Evolutionary conservation across 2,113 vertebrate genomes (phyloP).

Genomic region (Semnornis frantzii): DNA sequence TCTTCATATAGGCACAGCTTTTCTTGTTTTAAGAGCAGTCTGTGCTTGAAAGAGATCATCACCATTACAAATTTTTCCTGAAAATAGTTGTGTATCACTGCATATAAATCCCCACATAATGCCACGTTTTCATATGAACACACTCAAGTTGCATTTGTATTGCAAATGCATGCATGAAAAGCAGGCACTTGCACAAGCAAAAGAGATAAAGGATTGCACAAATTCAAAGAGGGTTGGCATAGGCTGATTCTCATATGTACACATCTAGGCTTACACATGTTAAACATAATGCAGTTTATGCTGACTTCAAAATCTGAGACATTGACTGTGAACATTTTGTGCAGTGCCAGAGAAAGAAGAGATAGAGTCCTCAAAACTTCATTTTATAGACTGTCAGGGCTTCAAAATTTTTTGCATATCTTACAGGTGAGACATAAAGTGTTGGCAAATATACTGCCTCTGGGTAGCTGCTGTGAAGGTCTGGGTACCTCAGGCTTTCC

Average conservation of each 20-base stretch:
- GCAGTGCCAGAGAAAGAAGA: not conserved
- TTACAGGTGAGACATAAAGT: not conserved
- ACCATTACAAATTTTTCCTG: not conserved
- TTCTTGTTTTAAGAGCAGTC: slow-evolving; percentile 18
- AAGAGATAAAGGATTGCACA: slow-evolving; percentile 2
- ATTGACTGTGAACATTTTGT: not conserved
- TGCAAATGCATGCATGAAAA: slow-evolving; percentile 54
- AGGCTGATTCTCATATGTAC: not conserved
- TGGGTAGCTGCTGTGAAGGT: not conserved
- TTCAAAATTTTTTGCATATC: not conserved
- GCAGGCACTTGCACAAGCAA: slow-evolving; percentile 10
- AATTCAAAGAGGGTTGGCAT: not conserved
- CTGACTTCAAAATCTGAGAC: not conserved
- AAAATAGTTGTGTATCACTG: slow-evolving; percentile 7
- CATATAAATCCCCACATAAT: slow-evolving; percentile 22
- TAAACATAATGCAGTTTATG: not conserved
- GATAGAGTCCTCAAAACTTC: not conserved
- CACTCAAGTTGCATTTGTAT: not conserved
- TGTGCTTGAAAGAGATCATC: not conserved
- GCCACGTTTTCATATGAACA: slow-evolving; percentile 24
- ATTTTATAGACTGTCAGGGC: not conserved
- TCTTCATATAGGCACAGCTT: not conserved
- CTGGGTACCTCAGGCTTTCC: not conserved
- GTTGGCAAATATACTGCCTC: not conserved
- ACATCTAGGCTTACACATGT: not conserved